Evolutionary conservation across 2,888 invertebrate species (phyloP), one percentile per base, ranked within the genome.

Genomic region (Trichogramma dendrolimi): DNA sequence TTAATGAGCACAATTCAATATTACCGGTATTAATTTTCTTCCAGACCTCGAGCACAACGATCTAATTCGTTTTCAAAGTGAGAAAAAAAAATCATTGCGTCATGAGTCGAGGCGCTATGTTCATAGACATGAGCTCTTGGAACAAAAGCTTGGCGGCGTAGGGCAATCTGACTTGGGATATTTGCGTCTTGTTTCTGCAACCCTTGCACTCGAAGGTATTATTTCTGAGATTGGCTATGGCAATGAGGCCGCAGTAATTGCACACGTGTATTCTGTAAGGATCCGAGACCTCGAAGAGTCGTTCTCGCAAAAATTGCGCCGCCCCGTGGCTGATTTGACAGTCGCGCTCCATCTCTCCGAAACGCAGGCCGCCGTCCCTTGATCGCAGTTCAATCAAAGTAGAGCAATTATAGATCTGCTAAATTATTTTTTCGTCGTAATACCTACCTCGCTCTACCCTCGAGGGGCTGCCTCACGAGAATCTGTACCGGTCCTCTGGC

Each of bases 311-410:
- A 78, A 99, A 96, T 78, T 96, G 95, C 0, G 95, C 93, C 0
- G 99, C 97, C 44, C 99, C 98, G 76, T 99, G 98, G 63, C 98
- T 94, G 72, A 99, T 99, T 82, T 99, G 98, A 83, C 99, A 99
- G 86, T 99, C 99, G 49, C 99, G 93, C 81, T 99, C 99, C 99
- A 99, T 99, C 81, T 99, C 99, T 65, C 99, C 99, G 78, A 99
- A 99, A 84, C 99, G 97, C 67, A 99, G 82, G 61, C 99, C 99
- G 72, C 99, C 99, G 80, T 99, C 99, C 70, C 88, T 87, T 27
- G 3, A 27, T 27, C n/a, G n/a, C n/a, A n/a, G n/a, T n/a, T n/a
- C 3, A 27, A 27, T 27, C 27, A 27, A 73, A 42, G 61, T 43
- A 39, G 43, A 42, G 5, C 8, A 14, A 56, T 42, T 39, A 4